Percentiles rank a stretch among this genome's conserved stretches.
phyloP scores from a whole-genome alignment of 2,797 vertebrate species.

The Aratinga solstitialis region DNA sequence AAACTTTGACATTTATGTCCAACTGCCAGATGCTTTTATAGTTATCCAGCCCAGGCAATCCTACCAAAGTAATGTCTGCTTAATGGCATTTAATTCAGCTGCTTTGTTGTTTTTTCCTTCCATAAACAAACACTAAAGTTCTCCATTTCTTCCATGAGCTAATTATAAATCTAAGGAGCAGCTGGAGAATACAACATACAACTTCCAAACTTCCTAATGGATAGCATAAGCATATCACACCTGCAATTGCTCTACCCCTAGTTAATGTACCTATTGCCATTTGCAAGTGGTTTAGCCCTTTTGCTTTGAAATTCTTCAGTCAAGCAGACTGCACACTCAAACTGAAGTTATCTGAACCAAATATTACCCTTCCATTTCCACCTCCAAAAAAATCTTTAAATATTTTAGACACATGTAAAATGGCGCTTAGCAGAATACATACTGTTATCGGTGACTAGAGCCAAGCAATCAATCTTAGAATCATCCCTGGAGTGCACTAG shows the following conservation, averaged over 20 bases:
- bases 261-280: not conserved
- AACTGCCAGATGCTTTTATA: not conserved
- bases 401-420: slow-evolving; percentile 21
- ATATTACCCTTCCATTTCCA: not conserved
- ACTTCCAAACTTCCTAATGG: not conserved
- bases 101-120: not conserved
- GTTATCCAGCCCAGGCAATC: not conserved
- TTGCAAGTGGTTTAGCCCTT: not conserved
- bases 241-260: not conserved
- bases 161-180: not conserved
- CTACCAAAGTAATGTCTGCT: not conserved
- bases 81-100: not conserved
- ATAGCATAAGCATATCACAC: not conserved
- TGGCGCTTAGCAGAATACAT: not conserved
- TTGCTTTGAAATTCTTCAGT: not conserved
- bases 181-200: not conserved
- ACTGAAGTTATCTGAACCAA: not conserved
- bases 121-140: not conserved
- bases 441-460: slow-evolving; percentile 9
- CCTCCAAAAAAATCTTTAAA: not conserved
- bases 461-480: slow-evolving; percentile 57
- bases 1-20: not conserved
- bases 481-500: slow-evolving; percentile 63
- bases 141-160: not conserved
- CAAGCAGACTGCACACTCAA: not conserved